Evolutionary conservation across 2,113 vertebrate species (phyloP).

Genomic region (Picathartes gymnocephalus): DNA sequence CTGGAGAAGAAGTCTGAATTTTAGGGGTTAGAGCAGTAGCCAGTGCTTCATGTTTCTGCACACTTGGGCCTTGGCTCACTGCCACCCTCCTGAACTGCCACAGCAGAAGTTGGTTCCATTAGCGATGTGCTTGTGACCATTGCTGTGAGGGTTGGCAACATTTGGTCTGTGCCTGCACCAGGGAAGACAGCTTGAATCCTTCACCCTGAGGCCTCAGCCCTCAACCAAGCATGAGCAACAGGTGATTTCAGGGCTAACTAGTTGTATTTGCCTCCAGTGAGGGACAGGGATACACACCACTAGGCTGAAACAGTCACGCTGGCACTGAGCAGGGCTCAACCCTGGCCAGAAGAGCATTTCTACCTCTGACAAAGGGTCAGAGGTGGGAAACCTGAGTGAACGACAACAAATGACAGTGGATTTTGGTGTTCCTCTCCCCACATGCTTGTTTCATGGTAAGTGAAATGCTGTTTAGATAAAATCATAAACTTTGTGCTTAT

Average conservation of each 20-base stretch:
- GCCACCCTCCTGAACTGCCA: not conserved
- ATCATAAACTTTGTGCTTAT: not conserved
- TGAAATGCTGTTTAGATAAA: slow-evolving; percentile 9
- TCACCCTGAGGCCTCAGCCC: not conserved
- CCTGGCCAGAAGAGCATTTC: not conserved
- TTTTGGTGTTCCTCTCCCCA: not conserved
- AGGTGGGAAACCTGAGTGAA: not conserved
- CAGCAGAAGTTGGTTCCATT: not conserved
- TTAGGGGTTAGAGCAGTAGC: not conserved
- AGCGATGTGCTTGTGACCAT: not conserved
- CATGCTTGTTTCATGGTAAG: not conserved
- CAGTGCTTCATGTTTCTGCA: not conserved
- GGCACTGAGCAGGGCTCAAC: not conserved
- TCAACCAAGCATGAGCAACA: fast-evolving
- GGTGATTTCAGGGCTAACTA: not conserved
- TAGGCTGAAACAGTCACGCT: not conserved
- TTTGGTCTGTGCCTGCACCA: not conserved
- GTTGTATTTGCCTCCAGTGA: not conserved
- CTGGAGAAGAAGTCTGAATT: not conserved
- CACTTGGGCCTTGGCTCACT: not conserved
- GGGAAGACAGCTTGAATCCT: not conserved
- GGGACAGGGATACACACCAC: not conserved
- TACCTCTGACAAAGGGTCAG: not conserved
- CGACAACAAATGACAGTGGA: not conserved
- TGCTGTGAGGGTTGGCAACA: not conserved